phyloP scores from a whole-genome alignment of 2,113 vertebrate genomes.

The Deroptyus accipitrinus region DNA sequence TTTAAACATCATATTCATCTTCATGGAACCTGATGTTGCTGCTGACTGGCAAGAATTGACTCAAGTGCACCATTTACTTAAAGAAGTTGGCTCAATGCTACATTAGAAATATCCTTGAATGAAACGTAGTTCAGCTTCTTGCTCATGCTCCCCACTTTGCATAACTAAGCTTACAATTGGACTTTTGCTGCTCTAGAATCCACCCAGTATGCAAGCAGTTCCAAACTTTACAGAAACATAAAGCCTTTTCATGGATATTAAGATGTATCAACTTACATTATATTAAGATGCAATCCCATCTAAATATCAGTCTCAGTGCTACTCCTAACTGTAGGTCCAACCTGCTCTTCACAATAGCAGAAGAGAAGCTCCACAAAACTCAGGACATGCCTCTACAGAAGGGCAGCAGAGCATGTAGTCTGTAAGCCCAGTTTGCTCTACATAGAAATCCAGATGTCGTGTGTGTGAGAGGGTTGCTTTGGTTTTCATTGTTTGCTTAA shows the following conservation, averaged over 20 bases:
- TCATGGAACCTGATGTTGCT: not conserved
- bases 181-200: not conserved
- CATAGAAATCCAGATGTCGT: not conserved
- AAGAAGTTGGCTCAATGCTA: not conserved
- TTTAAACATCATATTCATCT: not conserved
- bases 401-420: rapidly evolving
- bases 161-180: not conserved
- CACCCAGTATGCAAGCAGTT: not conserved
- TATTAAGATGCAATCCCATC: not conserved
- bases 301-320: not conserved
- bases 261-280: not conserved
- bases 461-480: not conserved
- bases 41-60: not conserved
- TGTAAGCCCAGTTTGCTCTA: not conserved
- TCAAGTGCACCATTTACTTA: not conserved
- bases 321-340: not conserved
- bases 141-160: not conserved
- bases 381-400: not conserved
- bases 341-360: not conserved
- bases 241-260: not conserved
- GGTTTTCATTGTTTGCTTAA: not conserved
- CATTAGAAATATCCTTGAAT: not conserved
- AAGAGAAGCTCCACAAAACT: not conserved
- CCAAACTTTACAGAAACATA: not conserved
- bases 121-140: not conserved